Evolutionary conservation across 2,113 vertebrate genomes (phyloP).

Genomic region (Macroglossus sobrinus): DNA sequence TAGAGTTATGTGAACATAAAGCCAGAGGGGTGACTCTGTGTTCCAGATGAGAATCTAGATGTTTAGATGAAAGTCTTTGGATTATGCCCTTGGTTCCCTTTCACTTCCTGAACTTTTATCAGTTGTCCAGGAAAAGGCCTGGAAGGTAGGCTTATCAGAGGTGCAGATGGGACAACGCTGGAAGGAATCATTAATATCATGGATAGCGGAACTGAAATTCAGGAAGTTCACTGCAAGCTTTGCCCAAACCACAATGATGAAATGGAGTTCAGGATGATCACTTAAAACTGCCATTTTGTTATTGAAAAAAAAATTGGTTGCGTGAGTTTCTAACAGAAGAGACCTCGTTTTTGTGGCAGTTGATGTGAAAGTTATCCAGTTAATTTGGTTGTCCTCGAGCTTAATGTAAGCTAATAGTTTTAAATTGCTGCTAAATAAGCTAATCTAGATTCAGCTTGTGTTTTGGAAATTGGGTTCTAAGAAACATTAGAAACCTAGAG

Average conservation of each 20-base stretch:
- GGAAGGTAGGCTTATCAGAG: background rate
- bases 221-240: background rate
- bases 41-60: background rate
- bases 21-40: background rate
- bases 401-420: conserved; percentile 20
- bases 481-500: background rate
- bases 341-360: background rate
- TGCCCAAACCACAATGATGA: background rate
- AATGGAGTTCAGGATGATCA: background rate
- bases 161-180: background rate
- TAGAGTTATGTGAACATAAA: background rate
- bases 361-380: background rate
- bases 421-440: background rate
- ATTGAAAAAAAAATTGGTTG: background rate
- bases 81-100: background rate
- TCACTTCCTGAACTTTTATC: background rate
- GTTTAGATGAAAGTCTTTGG: background rate
- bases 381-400: conserved; percentile 20
- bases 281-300: background rate
- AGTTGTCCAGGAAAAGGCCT: background rate
- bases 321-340: background rate
- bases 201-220: background rate
- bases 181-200: background rate
- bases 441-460: background rate
- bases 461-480: conserved; percentile 30